Percentiles rank a stretch among this genome's conserved stretches.
Evolutionary conservation across 2,888 invertebrate species (phyloP).

Genomic region (Lottia gigantea): DNA sequence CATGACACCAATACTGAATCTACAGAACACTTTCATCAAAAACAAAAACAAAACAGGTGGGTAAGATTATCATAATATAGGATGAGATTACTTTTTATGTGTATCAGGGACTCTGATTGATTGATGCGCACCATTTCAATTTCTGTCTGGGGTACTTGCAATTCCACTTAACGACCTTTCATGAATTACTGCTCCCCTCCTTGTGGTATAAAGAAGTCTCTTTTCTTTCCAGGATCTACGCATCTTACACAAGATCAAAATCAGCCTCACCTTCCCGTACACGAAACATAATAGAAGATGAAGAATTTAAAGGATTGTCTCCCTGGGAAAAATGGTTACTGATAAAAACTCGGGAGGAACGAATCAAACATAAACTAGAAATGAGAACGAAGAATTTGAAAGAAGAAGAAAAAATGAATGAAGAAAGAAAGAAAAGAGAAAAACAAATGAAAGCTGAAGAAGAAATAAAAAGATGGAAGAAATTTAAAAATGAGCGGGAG

Average conservation of each 20-base stretch:
- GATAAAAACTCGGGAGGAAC: constrained; percentile 55
- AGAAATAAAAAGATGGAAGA: constrained; percentile 50
- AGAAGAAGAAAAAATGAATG: constrained; percentile 38
- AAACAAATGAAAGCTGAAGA: constrained; percentile 44
- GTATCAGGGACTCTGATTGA: not conserved
- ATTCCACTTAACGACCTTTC: too few species aligned
- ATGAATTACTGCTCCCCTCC: too few species aligned
- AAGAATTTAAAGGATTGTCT: constrained; percentile 43
- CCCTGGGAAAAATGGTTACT: constrained; percentile 64
- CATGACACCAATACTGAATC: constrained; percentile 22
- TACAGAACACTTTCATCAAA: constrained; percentile 27
- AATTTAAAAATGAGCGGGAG: constrained; percentile 45
- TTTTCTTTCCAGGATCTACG: not conserved
- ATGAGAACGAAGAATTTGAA: constrained; percentile 42
- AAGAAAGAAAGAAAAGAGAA: constrained; percentile 46
- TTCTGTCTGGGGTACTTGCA: too few species aligned
- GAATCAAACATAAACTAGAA: constrained; percentile 37
- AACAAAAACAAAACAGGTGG: constrained; percentile 25
- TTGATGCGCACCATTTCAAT: too few species aligned
- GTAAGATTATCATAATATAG: too few species aligned
- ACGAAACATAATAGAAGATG: constrained; percentile 27
- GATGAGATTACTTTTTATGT: too few species aligned
- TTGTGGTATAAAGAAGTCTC: too few species aligned
- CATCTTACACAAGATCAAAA: constrained; percentile 5
- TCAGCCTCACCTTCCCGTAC: constrained; percentile 10